phyloP scores from a whole-genome alignment of 2,888 invertebrate genomes.

The Amaurobius ferox region DNA sequence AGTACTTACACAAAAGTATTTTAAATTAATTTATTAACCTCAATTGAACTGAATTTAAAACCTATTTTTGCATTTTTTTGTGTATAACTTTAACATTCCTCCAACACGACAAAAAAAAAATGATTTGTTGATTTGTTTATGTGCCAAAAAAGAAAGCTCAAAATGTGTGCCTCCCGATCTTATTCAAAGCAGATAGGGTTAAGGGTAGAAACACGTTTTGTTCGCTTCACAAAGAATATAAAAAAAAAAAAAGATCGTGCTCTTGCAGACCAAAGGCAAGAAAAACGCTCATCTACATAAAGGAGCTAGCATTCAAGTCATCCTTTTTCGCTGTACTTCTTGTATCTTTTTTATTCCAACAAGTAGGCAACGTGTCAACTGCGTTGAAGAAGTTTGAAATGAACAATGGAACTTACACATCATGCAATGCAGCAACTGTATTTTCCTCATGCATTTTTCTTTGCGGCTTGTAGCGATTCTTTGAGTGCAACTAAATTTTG shows the following conservation, averaged over 20 bases:
- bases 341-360: not conserved
- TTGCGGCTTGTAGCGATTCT: too few species aligned
- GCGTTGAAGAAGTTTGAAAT: not conserved
- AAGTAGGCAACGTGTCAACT: constrained; percentile 10
- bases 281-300: not conserved
- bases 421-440: not conserved
- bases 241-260: not conserved
- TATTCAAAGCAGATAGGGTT: not conserved
- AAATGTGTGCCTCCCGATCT: not conserved
- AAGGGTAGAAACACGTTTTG: not conserved
- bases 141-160: not conserved
- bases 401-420: constrained; percentile 13
- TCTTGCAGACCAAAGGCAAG: not conserved
- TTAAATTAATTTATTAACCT: too few species aligned
- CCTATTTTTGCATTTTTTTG: too few species aligned
- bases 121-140: constrained; percentile 22
- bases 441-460: not conserved
- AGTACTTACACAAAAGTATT: too few species aligned
- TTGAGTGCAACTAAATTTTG: too few species aligned
- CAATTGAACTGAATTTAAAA: too few species aligned
- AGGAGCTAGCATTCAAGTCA: not conserved
- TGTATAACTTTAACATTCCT: not conserved
- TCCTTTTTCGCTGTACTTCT: not conserved
- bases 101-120: constrained; percentile 8
- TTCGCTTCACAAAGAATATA: not conserved